Base-by-base conservation (phyloP, 1,140 invertebrate genomes). In the Brachionus paranguensis region DNA sequence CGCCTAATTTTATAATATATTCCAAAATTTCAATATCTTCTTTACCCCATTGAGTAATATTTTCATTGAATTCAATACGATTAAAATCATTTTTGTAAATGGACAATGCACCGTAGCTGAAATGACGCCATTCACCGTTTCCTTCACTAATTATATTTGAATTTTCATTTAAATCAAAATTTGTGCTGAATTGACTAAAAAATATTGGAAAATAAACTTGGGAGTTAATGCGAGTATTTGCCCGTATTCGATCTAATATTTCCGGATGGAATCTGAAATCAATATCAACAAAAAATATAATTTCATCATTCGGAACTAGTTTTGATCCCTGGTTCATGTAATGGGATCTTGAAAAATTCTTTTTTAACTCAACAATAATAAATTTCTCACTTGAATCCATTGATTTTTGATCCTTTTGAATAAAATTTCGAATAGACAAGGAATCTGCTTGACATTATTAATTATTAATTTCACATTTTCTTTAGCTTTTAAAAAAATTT, bases 41-140 rank as follows among this genome's bases (percentile, higher is more conserved):
- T 76, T 89, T 89, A 0, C 89, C 89, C 89, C 89, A 90, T 12
- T 89, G 89, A 78, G 93, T 92, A 70, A 99, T 98, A 88, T 94
- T 99, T 88, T 98, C 94, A 89, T 96, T 98, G 88, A 96, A 99
- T 17, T 99, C 96, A 85, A 99, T 95, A 0, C 97, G 97, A 88
- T 97, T 97, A 90, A 99, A 99, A 0, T 96, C 93, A 89, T 93
- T 93, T 78, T 91, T 90, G 41, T 12, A 47, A 47, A 47, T 47
- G 45, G 11, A 12, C 14, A 47, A 12, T 10, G 45, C 45, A 47
- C 10, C 45, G 14, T 12, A 47, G 10, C 45, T 14, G 14, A 47
- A 47, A 47, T 47, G 45, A 12, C 45, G 5, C 45, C 45, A 47
- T 47, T 47, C 45, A 12, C 45, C 45, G 8, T 47, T 47, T 47